Conservation (phyloP, 2,113 vertebrate genomes). For the Lepidothrix coronata region DNA sequence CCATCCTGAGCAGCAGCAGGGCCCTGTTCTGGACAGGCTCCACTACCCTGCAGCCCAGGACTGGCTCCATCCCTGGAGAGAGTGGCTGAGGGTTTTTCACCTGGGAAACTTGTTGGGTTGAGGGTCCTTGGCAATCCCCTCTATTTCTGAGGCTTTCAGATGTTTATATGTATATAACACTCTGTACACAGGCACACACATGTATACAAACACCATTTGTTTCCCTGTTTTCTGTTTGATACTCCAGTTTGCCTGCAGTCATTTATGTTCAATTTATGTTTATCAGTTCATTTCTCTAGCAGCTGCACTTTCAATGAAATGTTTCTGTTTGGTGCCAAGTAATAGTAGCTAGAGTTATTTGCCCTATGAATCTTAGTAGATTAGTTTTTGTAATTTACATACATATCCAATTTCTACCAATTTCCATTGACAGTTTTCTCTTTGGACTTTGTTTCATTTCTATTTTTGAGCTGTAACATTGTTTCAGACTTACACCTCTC, state of each 20-base stretch:
- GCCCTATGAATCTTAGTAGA: slow-evolving; percentile 54
- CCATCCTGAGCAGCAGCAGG: neutral
- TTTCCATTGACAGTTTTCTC: slow-evolving; percentile 56
- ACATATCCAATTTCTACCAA: slow-evolving; percentile 62
- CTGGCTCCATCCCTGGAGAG: neutral
- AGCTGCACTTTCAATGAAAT: slow-evolving; percentile 50
- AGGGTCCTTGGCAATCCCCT: neutral
- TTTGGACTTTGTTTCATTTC: slow-evolving; percentile 43
- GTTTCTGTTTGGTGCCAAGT: slow-evolving; percentile 48
- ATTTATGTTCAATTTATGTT: slow-evolving; percentile 67
- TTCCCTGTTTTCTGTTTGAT: neutral
- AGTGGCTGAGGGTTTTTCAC: neutral
- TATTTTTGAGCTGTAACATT: slow-evolving; percentile 32
- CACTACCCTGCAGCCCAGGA: neutral
- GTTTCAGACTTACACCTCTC: slow-evolving; percentile 15
- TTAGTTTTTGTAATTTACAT: slow-evolving; percentile 68
- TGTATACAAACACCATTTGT: neutral
- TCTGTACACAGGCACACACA: neutral
- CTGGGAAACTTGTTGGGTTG: neutral
- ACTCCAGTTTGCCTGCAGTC: slow-evolving; percentile 29
- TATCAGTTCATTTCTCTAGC: slow-evolving; percentile 57
- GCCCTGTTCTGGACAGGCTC: neutral
- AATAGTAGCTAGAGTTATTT: slow-evolving; percentile 54
- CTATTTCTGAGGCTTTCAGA: neutral
- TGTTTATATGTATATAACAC: neutral